Evolutionary conservation across 2,888 invertebrate species (phyloP), one percentile per base, ranked within the genome.

Genomic region (Plutella xylostella): DNA sequence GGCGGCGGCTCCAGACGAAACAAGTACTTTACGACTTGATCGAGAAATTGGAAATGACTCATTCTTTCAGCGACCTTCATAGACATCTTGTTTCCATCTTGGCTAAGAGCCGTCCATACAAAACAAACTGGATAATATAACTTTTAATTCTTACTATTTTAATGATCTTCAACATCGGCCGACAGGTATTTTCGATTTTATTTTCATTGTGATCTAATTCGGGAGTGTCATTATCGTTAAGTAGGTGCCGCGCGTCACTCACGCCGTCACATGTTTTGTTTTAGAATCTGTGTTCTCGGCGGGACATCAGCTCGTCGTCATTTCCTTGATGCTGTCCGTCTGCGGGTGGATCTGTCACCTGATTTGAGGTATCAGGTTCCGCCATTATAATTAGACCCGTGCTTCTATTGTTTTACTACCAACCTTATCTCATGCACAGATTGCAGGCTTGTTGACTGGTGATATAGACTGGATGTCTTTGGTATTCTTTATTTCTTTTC

Each of bases 1-100:
- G 78, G 72, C 77, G 70, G 63, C 57, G 52, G 55, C 49, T 53
- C 62, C 72, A 82, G 80, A 80, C 80, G 63, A 65, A 79, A 78
- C 75, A 78, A 64, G 58, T 39, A 59, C 52, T 56, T 52, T 51
- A 33, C 34, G 34, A 17, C 17, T 42, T 21, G 21, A 43, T 43
- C 25, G 25, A 39, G 22, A 6, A 17, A 19, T 39, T 39, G 11
- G 25, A 14, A 22, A 15, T 25, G 25, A 39, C 39, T 5, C 22
- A 39, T 15, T 17, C 25, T 15, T 37, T 37, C 20, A 4, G 17
- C 34, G 34, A 34, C 34, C 6, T 28, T 28, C 28, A 28, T n/a
- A n/a, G n/a, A n/a, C n/a, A n/a, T n/a, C n/a, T n/a, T n/a, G n/a
- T n/a, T n/a, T n/a, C n/a, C n/a, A n/a, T n/a, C n/a, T n/a, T n/a